phyloP scores from a whole-genome alignment of 2,113 vertebrate species.

The Pandion haliaetus region DNA sequence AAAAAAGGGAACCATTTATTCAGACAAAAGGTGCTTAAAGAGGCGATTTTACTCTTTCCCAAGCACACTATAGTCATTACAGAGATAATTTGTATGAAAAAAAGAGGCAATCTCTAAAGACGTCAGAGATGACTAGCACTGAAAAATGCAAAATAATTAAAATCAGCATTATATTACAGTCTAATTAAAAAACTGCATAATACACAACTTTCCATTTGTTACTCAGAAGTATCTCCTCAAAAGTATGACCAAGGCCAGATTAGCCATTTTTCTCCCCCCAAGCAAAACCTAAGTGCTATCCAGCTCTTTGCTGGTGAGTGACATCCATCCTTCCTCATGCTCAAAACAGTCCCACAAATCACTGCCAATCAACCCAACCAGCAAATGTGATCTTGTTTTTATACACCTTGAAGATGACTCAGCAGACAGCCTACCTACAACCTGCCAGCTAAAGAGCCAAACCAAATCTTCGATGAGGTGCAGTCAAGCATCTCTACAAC shows the following conservation, averaged over 20 bases:
- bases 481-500: not conserved
- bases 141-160: not conserved
- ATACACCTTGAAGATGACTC: not conserved
- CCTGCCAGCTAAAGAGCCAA: not conserved
- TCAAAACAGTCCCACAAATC: not conserved
- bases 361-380: not conserved
- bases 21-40: not conserved
- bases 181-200: not conserved
- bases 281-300: not conserved
- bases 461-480: not conserved
- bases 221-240: not conserved
- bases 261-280: not conserved
- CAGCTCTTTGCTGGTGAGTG: not conserved
- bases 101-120: not conserved
- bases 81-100: not conserved
- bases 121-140: rapidly evolving
- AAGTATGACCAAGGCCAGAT: not conserved
- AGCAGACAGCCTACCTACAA: not conserved
- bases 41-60: not conserved
- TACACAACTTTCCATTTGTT: not conserved
- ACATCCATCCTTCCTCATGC: not conserved
- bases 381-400: not conserved
- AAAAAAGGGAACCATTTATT: not conserved
- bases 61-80: not conserved
- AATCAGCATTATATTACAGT: not conserved